Percentiles rank a stretch among this genome's conserved stretches.
These are phyloP conservation scores for Reticulitermes lucifugus DNA, from an alignment of 2,888 invertebrate species.

Conservation along the genomic window DNA sequence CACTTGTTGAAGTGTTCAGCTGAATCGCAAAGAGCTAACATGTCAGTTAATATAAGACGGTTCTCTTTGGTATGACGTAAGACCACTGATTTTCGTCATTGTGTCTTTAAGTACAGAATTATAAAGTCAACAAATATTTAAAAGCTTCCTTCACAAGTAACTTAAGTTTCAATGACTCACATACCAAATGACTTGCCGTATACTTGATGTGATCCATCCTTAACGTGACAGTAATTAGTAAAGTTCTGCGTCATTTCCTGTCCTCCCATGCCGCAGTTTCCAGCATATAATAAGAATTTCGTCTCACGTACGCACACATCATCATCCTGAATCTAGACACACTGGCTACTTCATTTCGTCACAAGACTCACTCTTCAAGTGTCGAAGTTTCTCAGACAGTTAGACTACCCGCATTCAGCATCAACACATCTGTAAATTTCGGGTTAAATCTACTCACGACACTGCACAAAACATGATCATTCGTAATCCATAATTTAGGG, in stretches of 20 bases:
- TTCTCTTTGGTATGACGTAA: neutral
- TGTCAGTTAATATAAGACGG: neutral
- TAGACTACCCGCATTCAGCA: too few species aligned
- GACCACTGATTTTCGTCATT: neutral
- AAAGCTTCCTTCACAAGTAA: neutral
- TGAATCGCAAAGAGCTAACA: too few species aligned
- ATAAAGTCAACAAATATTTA: neutral
- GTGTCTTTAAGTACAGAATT: neutral
- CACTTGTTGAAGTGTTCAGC: too few species aligned
- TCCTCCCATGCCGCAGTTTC: slow-evolving; percentile 30
- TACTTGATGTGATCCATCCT: slow-evolving; percentile 8
- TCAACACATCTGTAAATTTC: too few species aligned
- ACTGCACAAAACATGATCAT: too few species aligned
- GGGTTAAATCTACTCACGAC: too few species aligned
- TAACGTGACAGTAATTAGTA: slow-evolving; percentile 1
- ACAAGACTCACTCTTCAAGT: too few species aligned
- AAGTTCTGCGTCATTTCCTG: slow-evolving; percentile 15
- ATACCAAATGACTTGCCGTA: neutral
- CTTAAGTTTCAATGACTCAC: neutral
- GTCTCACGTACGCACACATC: slow-evolving; percentile 6
- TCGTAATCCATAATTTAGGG: too few species aligned
- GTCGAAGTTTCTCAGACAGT: too few species aligned
- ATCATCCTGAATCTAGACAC: neutral
- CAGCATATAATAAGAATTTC: slow-evolving; percentile 19
- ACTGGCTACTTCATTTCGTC: neutral